phyloP scores from a whole-genome alignment of 2,797 vertebrate species.

The Sebastes trivittatus region DNA sequence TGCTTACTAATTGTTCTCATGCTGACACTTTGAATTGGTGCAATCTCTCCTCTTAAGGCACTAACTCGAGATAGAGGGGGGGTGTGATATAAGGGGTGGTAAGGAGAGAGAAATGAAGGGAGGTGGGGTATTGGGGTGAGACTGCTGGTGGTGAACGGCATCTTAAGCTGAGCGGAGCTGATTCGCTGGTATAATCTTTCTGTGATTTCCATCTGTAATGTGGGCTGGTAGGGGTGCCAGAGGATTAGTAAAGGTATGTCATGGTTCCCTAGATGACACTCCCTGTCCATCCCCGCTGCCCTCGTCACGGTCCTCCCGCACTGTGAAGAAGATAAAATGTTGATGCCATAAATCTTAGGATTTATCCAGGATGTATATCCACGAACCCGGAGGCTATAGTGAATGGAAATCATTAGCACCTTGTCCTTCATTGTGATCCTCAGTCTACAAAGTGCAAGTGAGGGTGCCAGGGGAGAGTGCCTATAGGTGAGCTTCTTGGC shows the following conservation, averaged over 20 bases:
- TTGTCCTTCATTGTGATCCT: constrained; percentile 64
- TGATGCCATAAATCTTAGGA: constrained; percentile 53
- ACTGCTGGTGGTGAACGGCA: constrained; percentile 37
- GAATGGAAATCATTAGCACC: constrained; percentile 57
- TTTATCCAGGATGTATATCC: constrained; percentile 39
- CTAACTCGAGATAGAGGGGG: constrained; percentile 27
- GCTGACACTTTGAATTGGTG: constrained; percentile 63
- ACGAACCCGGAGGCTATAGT: constrained; percentile 25
- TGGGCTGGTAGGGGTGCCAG: constrained; percentile 39
- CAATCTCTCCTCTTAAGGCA: constrained; percentile 68
- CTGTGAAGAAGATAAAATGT: constrained; percentile 41
- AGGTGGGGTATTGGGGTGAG: constrained; percentile 6
- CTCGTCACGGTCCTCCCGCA: neutral
- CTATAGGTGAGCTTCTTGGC: constrained; percentile 39
- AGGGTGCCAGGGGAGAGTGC: constrained; percentile 26
- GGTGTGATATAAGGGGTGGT: constrained; percentile 41
- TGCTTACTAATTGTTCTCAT: constrained; percentile 73
- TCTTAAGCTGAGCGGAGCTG: constrained; percentile 49
- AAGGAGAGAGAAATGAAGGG: constrained; percentile 31
- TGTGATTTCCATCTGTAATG: constrained; percentile 69
- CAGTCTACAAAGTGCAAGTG: constrained; percentile 51
- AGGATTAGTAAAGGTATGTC: constrained; percentile 58
- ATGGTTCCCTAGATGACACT: constrained; percentile 14
- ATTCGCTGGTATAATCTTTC: constrained; percentile 61
- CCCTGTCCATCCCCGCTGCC: constrained; percentile 5